A percentile compares a stretch with the other conserved stretches of the same genome.
Conservation (phyloP, 2,797 vertebrate genomes). For the Neomorphus geoffroyi region DNA sequence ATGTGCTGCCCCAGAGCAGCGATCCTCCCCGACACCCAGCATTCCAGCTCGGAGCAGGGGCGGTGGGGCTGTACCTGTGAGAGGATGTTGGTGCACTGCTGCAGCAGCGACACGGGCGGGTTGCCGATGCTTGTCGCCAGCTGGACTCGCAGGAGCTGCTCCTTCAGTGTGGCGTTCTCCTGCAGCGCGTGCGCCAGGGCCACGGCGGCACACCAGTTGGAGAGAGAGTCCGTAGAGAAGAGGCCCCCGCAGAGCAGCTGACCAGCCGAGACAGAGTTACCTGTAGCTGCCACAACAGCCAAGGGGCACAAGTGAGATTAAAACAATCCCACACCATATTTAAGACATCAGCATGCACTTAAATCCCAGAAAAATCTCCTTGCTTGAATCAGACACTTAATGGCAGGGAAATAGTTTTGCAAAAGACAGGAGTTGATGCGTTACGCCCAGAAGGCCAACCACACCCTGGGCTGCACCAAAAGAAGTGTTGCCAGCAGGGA, state of each 20-base stretch:
- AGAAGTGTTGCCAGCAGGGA: no score
- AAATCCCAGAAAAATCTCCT: not conserved
- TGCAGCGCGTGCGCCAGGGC: constrained; percentile 94
- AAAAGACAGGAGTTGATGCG: fast-evolving
- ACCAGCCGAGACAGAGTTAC: constrained; percentile 93
- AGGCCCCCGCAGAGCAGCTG: constrained; percentile 96
- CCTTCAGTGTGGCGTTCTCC: constrained; percentile 94
- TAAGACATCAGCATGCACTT: not conserved
- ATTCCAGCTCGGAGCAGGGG: fast-evolving
- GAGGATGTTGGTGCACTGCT: constrained; percentile 99
- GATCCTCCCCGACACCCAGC: fast-evolving
- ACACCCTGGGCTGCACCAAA: no score
- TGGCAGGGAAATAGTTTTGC: not conserved
- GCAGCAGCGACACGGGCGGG: constrained; percentile 94
- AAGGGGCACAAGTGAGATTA: not conserved
- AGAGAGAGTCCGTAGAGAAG: constrained; percentile 94
- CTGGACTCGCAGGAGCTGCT: constrained; percentile 94
- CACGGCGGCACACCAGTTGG: constrained; percentile 98
- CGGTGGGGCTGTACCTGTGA: constrained; percentile 85
- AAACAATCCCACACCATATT: not conserved
- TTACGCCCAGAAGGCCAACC: no score
- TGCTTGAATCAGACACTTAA: not conserved
- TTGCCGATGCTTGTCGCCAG: constrained; percentile 96
- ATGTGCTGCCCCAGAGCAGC: fast-evolving
- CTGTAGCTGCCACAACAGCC: constrained; percentile 75